Percentiles rank a stretch among this genome's conserved stretches.
Evolutionary conservation across 2,113 vertebrate genomes (phyloP).

Genomic region (Tapirus terrestris): DNA sequence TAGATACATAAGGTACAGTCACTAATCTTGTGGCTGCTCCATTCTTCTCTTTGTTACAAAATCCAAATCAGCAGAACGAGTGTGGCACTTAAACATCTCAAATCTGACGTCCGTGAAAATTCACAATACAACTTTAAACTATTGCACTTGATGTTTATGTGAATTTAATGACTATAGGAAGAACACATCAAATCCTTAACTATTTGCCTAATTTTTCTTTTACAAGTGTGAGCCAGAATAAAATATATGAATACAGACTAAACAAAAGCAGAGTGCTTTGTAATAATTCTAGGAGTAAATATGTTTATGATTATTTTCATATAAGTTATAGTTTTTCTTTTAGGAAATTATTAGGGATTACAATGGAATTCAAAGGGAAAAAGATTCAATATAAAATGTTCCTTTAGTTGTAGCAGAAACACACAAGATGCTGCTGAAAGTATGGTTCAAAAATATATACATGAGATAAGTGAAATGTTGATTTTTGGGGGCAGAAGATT

Average conservation of each 20-base stretch:
- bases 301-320: conserved; percentile 22
- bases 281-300: neutral
- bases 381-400: neutral
- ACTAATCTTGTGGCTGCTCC: neutral
- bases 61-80: neutral
- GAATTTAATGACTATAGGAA: neutral
- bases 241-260: neutral
- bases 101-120: neutral
- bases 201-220: neutral
- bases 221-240: neutral
- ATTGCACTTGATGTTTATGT: neutral
- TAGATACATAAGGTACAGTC: neutral
- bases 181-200: neutral
- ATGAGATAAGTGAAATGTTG: conserved; percentile 56
- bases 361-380: conserved; percentile 8
- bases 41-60: neutral
- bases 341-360: conserved; percentile 33
- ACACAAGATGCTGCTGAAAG: neutral
- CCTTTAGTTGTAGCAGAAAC: neutral
- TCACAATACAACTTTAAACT: neutral
- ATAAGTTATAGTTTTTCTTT: neutral
- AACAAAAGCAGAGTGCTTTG: neutral
- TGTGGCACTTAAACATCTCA: neutral
- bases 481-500: conserved; percentile 32
- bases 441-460: neutral